Percentiles rank a stretch among this genome's conserved stretches.
These are phyloP conservation scores for Hemicentrotus pulcherrimus DNA, from an alignment of 35 echinoderm and acorn worm genomes.

Conservation along the genomic window DNA sequence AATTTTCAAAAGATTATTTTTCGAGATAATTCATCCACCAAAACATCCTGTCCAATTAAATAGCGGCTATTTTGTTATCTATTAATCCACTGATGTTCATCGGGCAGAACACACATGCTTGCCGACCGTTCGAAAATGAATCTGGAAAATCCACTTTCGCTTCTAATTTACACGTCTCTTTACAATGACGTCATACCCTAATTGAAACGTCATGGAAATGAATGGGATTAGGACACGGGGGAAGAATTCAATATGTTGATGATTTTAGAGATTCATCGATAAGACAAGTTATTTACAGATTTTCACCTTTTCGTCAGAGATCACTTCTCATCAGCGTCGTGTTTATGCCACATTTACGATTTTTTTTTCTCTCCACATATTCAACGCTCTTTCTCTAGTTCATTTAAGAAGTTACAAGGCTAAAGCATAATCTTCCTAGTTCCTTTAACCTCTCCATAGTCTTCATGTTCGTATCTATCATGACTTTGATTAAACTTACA, in stretches of 20 bases:
- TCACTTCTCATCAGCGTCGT: too few species aligned
- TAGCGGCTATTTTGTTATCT: background rate
- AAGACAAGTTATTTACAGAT: background rate
- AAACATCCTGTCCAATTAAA: background rate
- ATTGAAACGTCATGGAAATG: background rate
- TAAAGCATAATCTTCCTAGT: too few species aligned
- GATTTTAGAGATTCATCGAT: background rate
- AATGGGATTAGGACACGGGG: background rate
- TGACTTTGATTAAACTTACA: too few species aligned
- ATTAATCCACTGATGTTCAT: background rate
- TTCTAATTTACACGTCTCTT: background rate
- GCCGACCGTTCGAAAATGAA: background rate
- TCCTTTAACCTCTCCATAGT: too few species aligned
- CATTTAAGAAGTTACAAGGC: too few species aligned
- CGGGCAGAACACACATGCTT: background rate
- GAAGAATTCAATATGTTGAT: constrained; percentile 12
- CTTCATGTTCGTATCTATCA: too few species aligned
- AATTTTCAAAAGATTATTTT: background rate
- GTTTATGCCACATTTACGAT: too few species aligned
- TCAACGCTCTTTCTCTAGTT: too few species aligned
- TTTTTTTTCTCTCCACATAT: too few species aligned
- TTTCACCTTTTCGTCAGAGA: background rate
- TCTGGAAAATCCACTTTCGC: background rate
- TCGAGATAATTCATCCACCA: background rate
- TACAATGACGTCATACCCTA: background rate